A percentile compares a stretch with the other conserved stretches of the same genome.
phyloP scores from a whole-genome alignment of 2,888 invertebrate genomes.

The Drosophila seclusa region DNA sequence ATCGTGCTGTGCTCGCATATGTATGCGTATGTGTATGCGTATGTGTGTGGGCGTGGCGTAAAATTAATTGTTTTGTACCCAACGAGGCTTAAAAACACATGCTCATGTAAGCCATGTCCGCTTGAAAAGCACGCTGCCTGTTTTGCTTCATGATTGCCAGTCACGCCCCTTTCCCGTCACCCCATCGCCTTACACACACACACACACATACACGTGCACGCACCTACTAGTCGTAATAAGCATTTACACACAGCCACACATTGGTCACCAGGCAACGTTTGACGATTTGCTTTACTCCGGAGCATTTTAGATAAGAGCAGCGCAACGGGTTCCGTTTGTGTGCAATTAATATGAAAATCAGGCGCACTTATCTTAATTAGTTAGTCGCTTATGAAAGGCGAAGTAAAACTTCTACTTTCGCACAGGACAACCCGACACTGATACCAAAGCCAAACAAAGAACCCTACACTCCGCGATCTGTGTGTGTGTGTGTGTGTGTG shows the following conservation, averaged over 20 bases:
- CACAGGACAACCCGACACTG: neutral
- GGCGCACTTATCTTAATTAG: conserved; percentile 81
- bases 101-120: conserved; percentile 81
- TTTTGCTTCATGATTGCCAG: conserved; percentile 29
- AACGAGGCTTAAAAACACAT: conserved; percentile 82
- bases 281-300: conserved; percentile 68
- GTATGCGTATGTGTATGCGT: neutral
- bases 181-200: neutral
- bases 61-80: conserved; percentile 82
- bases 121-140: conserved; percentile 51
- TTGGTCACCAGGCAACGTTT: conserved; percentile 63
- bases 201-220: conserved; percentile 8
- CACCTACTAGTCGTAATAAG: conserved; percentile 3
- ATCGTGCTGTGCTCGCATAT: conserved; percentile 45
- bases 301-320: conserved; percentile 75
- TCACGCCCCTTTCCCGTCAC: neutral
- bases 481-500: conserved; percentile 30
- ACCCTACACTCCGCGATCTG: neutral
- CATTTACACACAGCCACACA: conserved; percentile 13
- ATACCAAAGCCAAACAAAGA: too few species aligned
- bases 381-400: conserved; percentile 62
- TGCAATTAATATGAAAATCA: conserved; percentile 81
- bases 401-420: conserved; percentile 13
- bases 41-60: conserved; percentile 69
- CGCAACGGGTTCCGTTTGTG: conserved; percentile 69